Percentiles rank a stretch among this genome's conserved stretches.
Conservation (phyloP, 1,140 invertebrate genomes). For the Phortica variegata region DNA sequence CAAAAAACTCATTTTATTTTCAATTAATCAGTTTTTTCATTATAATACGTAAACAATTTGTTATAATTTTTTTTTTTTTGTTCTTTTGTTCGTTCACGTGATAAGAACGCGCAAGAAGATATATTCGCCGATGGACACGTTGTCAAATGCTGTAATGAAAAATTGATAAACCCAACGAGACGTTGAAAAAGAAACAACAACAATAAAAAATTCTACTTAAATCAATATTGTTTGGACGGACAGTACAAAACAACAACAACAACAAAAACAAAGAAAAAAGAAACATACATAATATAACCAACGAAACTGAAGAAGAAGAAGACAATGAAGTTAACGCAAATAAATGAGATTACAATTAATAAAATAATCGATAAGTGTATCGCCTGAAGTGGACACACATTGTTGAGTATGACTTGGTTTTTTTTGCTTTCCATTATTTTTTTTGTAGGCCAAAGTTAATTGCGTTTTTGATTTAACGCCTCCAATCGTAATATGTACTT, state of each 20-base stretch:
- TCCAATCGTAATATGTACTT: constrained; percentile 1
- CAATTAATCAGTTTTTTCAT: too few species aligned
- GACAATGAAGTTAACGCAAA: constrained; percentile 25
- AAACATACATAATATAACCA: constrained; percentile 20
- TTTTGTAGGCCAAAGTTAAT: constrained; percentile 41
- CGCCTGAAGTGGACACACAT: constrained; percentile 6
- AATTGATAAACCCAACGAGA: constrained; percentile 38
- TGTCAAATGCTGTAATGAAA: constrained; percentile 35
- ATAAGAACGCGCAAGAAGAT: too few species aligned
- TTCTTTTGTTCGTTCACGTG: too few species aligned
- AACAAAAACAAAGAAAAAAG: constrained; percentile 19
- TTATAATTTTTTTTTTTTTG: too few species aligned
- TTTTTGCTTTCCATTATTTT: neutral
- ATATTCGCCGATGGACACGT: too few species aligned
- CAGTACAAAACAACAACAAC: neutral
- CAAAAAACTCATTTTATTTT: too few species aligned
- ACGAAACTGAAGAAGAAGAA: constrained; percentile 12
- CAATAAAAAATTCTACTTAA: too few species aligned
- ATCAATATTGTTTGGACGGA: constrained; percentile 10
- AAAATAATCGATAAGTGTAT: constrained; percentile 50
- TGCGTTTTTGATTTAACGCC: constrained; percentile 39
- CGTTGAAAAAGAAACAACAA: neutral
- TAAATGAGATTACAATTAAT: constrained; percentile 53
- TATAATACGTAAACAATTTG: too few species aligned
- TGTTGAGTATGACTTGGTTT: neutral